Evolutionary conservation across 2,113 vertebrate species (phyloP), one percentile per base, ranked within the genome.

Genomic region (Phaethornis superciliosus): DNA sequence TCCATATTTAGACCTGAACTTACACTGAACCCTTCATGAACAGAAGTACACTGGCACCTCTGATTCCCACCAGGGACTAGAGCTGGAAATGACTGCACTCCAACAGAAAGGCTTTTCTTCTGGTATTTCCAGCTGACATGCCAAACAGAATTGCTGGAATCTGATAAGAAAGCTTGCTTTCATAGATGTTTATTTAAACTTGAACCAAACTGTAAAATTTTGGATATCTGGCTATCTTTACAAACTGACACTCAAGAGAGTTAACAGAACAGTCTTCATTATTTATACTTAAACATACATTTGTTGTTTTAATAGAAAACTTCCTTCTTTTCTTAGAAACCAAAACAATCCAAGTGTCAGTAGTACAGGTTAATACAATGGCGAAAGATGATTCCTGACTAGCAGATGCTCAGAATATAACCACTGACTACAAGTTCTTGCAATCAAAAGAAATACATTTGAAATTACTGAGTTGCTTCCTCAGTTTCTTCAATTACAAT

Each of bases 111-210:
- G 17, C 62, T 95, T 94, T 94, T 93, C 63, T 89, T 91, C 87
- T 92, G 81, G 35, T 74, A 91, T 94, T 96, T 96, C 94, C 91
- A 95, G 67, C 21, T 74, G 55, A 91, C 70, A 70, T 92, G 87
- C 81, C 94, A 96, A 91, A 75, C 91, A 81, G 81, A 96, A 96
- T 42, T 88, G 16, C 46, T 78, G 63, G 46, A 85, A 92, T 91
- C 74, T 82, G 93, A 95, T 96, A 95, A 95, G 84, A 82, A 85
- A 85, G 2, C 16, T 68, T 80, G 27, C 15, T 92, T 24, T 85
- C 59, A 63, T 51, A 42, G 46, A 51, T 82, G 32, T 80, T 92
- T 94, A 65, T 89, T 32, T 62, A 91, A 79, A 75, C 37, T 32
- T 0, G 0, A 87, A 55, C 19, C 2, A 2, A 28, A 82, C 8